Conservation (phyloP, 2,113 vertebrate genomes). For the Hippopotamus amphibius region DNA sequence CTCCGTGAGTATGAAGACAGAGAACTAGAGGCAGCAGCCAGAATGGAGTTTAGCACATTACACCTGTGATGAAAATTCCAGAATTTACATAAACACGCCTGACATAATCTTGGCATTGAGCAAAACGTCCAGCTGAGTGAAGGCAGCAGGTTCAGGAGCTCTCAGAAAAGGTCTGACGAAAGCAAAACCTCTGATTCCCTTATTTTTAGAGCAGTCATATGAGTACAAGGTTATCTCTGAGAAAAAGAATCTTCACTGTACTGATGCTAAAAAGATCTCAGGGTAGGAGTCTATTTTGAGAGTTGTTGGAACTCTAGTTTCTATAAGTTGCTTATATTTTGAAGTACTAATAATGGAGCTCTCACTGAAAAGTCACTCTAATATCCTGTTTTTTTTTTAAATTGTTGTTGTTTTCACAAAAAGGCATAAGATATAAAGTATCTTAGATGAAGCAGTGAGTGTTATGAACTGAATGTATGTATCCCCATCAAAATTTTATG, state of each 20-base stretch:
- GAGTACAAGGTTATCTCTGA: not conserved
- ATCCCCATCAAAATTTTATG: not conserved
- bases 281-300: slow-evolving; percentile 24
- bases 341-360: not conserved
- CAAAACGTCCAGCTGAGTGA: slow-evolving; percentile 72
- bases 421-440: not conserved
- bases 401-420: not conserved
- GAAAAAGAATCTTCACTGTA: not conserved
- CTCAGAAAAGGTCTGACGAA: slow-evolving; percentile 3
- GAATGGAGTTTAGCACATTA: slow-evolving; percentile 50
- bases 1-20: slow-evolving; percentile 38
- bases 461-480: not conserved
- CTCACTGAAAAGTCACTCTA: slow-evolving; percentile 5
- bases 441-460: not conserved
- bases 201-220: not conserved
- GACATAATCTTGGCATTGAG: slow-evolving; percentile 76
- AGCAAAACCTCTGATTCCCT: not conserved
- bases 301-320: not conserved
- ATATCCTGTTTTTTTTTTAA: not conserved
- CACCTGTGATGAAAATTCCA: slow-evolving; percentile 65
- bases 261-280: not conserved
- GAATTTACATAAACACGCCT: slow-evolving; percentile 70
- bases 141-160: slow-evolving; percentile 4
- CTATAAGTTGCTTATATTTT: not conserved
- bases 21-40: slow-evolving; percentile 11